phyloP scores from a whole-genome alignment of 92 coral and sea anemone species.

The Zoanthus gigantus region DNA sequence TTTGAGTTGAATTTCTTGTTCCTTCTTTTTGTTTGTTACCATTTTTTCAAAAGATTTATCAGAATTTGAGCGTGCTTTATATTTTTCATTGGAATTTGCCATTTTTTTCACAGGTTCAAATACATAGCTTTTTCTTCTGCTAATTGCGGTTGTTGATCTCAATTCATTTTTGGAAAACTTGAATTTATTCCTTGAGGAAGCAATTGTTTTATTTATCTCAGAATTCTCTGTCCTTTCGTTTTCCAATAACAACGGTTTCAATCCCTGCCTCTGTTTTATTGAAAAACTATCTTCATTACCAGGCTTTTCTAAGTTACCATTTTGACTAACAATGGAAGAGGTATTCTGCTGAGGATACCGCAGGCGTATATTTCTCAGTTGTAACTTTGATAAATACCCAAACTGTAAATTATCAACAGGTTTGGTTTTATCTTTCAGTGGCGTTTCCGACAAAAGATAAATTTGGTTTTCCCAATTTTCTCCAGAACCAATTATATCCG shows the following conservation, averaged over 20 bases:
- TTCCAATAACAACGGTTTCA: background rate
- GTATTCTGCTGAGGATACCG: background rate
- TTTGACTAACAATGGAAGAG: background rate
- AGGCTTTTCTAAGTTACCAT: background rate
- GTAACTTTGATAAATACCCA: background rate
- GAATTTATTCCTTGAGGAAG: background rate
- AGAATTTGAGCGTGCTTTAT: background rate
- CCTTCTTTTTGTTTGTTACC: too few species aligned
- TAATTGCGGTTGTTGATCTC: background rate
- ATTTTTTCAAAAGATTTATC: background rate
- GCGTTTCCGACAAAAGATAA: background rate
- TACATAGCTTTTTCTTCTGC: background rate
- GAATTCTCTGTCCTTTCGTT: background rate
- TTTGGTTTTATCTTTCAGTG: background rate
- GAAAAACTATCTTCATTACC: background rate
- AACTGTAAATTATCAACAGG: background rate
- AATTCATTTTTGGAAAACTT: background rate
- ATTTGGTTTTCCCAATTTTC: background rate
- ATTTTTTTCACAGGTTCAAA: background rate
- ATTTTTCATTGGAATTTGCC: background rate
- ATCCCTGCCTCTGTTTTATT: background rate
- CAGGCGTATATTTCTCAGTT: background rate
- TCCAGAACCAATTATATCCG: conserved; percentile 3
- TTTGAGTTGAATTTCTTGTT: too few species aligned
- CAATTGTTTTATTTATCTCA: background rate